Evolutionary conservation across 2,113 vertebrate genomes (phyloP), one percentile per base, ranked within the genome.

Genomic region (Seriola quinqueradiata): DNA sequence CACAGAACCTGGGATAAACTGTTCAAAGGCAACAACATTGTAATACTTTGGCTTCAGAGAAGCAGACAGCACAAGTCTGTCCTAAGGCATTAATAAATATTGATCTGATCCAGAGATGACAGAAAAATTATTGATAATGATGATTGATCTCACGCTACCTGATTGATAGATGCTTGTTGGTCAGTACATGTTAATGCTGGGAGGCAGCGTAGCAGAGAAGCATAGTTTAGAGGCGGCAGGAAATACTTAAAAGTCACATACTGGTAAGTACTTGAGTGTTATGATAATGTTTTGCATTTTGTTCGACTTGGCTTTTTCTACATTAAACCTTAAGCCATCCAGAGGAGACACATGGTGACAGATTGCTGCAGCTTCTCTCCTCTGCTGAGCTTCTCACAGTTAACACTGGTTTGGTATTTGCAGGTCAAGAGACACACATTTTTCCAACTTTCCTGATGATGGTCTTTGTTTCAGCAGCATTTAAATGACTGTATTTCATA

Each of bases 91-190:
- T 42, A 10, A 80, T 48, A 70, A 48, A 74, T 40, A 77, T 11
- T n/a, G 59, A 74, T 40, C 61, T 59, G 46, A 71, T 61, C 12
- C 28, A 50, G 40, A n/a, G 57, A 25, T 16, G 40, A 38, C 59
- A 28, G 59, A 1, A 50, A 32, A 57, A 32, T 32, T 4, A 50
- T 65, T 61, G 52, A 55, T 63, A 34, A 3, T 8, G 16, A 61
- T 0, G 76, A 83, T 75, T 79, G 84, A 81, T 65, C 28, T 76
- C 57, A 69, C 61, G 74, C 81, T 72, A 32, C 84, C 84, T 64
- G 82, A 79, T 66, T 6, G 21, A 72, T 48, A 21, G 42, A 74
- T 19, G 78, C 65, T 72, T 34, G 38, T 63, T 65, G 11, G 16
- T 70, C 3, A 58, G n/a, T 36, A 44, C 46, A 25, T 14, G 21